Evolutionary conservation across 64 coral and sea anemone genomes (phyloP), one percentile per base, ranked within the genome.

Genomic region (Pocillopora verrucosa): DNA sequence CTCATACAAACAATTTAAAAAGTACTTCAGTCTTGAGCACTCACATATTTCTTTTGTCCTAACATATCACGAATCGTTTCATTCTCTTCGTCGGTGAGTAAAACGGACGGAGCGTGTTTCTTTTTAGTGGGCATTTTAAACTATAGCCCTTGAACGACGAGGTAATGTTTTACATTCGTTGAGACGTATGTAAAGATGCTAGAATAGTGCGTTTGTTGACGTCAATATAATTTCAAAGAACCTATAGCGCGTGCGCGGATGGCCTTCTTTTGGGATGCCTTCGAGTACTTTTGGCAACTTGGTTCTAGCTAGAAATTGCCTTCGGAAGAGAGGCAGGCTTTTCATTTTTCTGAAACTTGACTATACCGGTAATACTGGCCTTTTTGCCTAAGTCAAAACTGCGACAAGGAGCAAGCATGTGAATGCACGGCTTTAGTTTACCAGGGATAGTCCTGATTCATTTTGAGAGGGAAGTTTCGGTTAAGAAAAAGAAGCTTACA

Each of bases 11-110:
- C 41, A 7, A 51, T 7, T 4, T 51, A 4, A 51, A 51, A 51
- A 51, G 7, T 51, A 7, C 41, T 51, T 51, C 76, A 10, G 30
- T 84, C 63, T 20, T 19, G 2, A 16, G 56, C 20, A 95, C 94
- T 92, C 30, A 96, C 94, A 59, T 92, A 87, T 86, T 60, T 78
- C 64, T 96, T 96, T 2, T 80, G 65, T 45, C 94, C 94, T 10
- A 96, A 58, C 11, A 87, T 63, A 5, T 96, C 74, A 35, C 78
- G 58, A 65, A 96, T 80, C 17, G 74, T 56, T 0, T 56, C 34
- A n/a, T 96, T 96, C 80, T 96, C 94, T 14, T 89, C 81, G 1
- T 96, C 94, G 11, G 94, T 89, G 11, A 96, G 37, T 59, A 92
- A 76, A 74, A 65, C 63, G 74, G 94, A 96, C 5, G 78, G 86